A percentile compares a stretch with the other conserved stretches of the same genome.
Evolutionary conservation across 2,888 invertebrate genomes (phyloP).

Genomic region (Flexamia atlantica): DNA sequence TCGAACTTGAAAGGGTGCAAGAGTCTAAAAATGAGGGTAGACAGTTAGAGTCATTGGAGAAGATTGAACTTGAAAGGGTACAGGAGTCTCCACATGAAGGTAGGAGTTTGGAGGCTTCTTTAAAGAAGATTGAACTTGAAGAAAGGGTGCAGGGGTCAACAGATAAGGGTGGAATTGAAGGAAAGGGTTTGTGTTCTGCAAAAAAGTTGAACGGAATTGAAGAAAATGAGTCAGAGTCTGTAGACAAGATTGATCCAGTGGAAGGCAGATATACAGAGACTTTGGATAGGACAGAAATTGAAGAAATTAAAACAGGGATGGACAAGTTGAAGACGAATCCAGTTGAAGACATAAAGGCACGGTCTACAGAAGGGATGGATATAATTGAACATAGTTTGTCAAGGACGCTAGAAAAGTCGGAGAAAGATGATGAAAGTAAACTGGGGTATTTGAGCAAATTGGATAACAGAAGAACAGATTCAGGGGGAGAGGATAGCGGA

Average conservation of each 20-base stretch:
- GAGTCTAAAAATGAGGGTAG: too few species aligned
- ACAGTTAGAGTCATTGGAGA: background rate
- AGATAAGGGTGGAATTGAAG: background rate
- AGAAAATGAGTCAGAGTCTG: background rate
- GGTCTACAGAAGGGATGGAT: too few species aligned
- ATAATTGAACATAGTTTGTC: too few species aligned
- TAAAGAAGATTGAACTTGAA: too few species aligned
- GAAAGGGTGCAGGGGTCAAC: background rate
- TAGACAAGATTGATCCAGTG: background rate
- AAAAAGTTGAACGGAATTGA: slow-evolving; percentile 9
- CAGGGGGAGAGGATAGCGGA: slow-evolving; percentile 16
- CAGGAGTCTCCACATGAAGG: slow-evolving; percentile 2
- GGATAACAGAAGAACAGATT: background rate
- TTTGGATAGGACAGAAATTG: too few species aligned
- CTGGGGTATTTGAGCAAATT: background rate
- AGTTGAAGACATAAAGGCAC: too few species aligned
- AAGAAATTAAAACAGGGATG: too few species aligned
- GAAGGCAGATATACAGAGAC: background rate
- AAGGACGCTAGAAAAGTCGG: too few species aligned
- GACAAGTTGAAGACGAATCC: background rate
- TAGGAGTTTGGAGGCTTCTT: background rate
- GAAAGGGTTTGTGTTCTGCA: too few species aligned
- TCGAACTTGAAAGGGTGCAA: too few species aligned
- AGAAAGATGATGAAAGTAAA: background rate
- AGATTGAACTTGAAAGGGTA: too few species aligned